phyloP scores from a whole-genome alignment of 92 coral and sea anemone genomes.

The Hydrozoanthus gracilis region DNA sequence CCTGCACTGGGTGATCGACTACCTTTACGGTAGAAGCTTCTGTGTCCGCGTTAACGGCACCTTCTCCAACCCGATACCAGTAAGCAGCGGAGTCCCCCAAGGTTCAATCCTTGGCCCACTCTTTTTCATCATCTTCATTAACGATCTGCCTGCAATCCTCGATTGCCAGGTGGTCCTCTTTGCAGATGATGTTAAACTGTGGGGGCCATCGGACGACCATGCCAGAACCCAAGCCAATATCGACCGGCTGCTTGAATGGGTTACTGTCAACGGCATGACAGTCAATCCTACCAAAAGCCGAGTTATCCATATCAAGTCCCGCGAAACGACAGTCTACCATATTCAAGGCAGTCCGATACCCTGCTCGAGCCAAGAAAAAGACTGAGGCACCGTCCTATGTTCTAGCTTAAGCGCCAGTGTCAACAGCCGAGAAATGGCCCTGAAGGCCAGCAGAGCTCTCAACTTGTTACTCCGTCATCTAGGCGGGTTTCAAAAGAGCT shows the following conservation, averaged over 20 bases:
- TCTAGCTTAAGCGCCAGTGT: neutral
- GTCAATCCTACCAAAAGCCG: neutral
- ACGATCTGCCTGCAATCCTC: neutral
- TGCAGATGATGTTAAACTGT: no score
- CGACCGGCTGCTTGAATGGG: neutral
- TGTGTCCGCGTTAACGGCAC: neutral
- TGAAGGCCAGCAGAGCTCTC: neutral
- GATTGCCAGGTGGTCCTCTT: neutral
- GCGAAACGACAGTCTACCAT: no score
- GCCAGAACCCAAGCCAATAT: neutral
- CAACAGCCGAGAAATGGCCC: neutral
- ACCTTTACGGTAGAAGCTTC: neutral
- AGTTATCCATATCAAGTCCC: neutral
- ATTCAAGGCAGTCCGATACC: neutral
- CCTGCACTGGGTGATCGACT: neutral
- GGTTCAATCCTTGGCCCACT: no score
- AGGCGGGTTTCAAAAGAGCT: neutral
- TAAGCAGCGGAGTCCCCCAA: neutral
- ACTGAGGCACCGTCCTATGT: neutral
- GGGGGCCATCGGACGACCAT: neutral
- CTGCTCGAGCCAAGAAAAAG: neutral
- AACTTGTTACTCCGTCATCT: neutral
- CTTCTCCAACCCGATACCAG: neutral
- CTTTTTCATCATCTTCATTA: neutral
- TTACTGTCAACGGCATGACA: neutral